Evolutionary conservation across 2,113 vertebrate species (phyloP).

Genomic region (Copsychus sechellarum): DNA sequence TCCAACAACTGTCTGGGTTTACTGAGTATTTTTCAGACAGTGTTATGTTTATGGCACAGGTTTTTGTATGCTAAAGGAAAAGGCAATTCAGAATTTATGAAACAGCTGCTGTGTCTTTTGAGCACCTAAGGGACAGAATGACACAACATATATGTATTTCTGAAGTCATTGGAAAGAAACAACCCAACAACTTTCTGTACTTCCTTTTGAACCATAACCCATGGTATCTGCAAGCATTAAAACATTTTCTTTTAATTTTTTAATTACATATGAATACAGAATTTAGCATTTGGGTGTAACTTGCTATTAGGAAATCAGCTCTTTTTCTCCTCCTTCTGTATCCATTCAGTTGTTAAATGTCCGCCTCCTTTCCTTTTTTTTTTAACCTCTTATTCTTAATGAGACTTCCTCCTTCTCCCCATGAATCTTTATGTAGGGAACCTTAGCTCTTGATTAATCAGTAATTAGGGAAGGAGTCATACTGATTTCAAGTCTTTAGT

Average conservation of each 20-base stretch:
- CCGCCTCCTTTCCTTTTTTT: background rate
- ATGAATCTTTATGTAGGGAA: conserved; percentile 63
- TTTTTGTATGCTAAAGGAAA: conserved; percentile 39
- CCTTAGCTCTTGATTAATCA: conserved; percentile 72
- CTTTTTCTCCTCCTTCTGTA: background rate
- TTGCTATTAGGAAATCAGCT: background rate
- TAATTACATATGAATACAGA: conserved; percentile 31
- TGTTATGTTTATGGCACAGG: conserved; percentile 37
- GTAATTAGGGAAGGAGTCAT: conserved; percentile 66
- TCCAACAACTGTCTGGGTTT: conserved; percentile 44
- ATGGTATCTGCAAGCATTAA: background rate
- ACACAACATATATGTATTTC: conserved; percentile 21
- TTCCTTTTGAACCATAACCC: conserved; percentile 14
- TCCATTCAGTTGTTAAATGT: conserved; percentile 34
- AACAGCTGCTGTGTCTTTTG: conserved; percentile 48
- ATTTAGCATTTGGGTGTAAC: background rate
- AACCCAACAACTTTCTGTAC: background rate
- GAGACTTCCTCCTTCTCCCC: conserved; percentile 71
- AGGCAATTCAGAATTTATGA: conserved; percentile 55
- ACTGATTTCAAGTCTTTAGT: conserved; percentile 57
- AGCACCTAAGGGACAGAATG: conserved; percentile 40
- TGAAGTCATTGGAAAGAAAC: conserved; percentile 13
- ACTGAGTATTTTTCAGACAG: conserved; percentile 34
- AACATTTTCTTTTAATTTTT: conserved; percentile 2
- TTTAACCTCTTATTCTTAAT: conserved; percentile 66